phyloP scores from a whole-genome alignment of 2,797 vertebrate genomes.

The Coccyzus lansbergi region DNA sequence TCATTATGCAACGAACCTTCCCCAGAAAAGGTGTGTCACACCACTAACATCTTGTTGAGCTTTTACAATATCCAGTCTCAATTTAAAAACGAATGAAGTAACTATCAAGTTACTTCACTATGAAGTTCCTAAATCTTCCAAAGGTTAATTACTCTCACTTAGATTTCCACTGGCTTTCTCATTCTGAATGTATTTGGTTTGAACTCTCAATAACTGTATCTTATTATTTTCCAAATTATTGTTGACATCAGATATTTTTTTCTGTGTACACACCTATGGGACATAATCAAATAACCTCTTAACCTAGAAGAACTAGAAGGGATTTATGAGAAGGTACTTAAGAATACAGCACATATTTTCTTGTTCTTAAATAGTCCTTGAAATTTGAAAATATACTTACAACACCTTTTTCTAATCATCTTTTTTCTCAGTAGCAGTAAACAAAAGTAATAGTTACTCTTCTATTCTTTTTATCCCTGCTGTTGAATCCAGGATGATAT shows the following conservation, averaged over 20 bases:
- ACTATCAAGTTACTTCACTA: too few species aligned
- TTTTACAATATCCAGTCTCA: not conserved
- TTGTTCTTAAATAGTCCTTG: not conserved
- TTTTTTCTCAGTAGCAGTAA: not conserved
- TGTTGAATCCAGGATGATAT: not conserved
- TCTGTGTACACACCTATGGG: not conserved
- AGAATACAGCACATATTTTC: not conserved
- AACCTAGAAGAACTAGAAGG: not conserved
- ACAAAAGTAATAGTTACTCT: not conserved
- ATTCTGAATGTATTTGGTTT: not conserved
- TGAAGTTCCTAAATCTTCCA: not conserved
- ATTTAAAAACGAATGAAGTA: not conserved
- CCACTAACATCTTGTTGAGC: not conserved
- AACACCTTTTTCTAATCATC: not conserved
- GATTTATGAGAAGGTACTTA: not conserved
- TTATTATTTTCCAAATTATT: not conserved
- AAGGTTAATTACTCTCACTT: not conserved
- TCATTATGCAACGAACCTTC: not conserved
- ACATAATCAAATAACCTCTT: not conserved
- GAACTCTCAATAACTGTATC: not conserved
- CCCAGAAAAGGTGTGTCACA: not conserved
- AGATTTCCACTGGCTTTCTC: not conserved
- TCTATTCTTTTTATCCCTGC: not conserved
- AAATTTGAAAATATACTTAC: not conserved
- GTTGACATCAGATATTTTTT: not conserved